phyloP scores from a whole-genome alignment of 2,113 vertebrate species.

The Nicator chloris region DNA sequence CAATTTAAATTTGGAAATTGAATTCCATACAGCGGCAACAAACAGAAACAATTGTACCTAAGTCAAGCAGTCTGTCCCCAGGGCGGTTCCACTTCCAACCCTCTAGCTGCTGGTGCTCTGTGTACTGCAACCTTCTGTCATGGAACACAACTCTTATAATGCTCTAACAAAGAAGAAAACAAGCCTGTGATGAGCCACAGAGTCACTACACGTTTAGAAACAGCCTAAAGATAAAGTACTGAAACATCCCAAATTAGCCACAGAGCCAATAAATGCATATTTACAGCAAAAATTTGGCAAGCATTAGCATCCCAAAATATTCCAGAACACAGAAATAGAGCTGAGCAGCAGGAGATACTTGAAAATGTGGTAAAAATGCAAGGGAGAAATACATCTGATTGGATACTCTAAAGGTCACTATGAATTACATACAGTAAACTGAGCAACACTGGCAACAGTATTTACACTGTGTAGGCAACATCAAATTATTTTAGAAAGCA shows the following conservation, averaged over 20 bases:
- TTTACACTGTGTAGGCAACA: not conserved
- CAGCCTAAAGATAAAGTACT: not conserved
- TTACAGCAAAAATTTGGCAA: not conserved
- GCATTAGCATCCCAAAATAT: not conserved
- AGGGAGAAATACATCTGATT: not conserved
- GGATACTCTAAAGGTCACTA: not conserved
- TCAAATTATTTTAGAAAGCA: not conserved
- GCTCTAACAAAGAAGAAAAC: slow-evolving; percentile 62
- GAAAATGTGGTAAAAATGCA: not conserved
- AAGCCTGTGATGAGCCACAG: not conserved
- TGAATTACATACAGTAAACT: not conserved
- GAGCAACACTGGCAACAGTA: not conserved
- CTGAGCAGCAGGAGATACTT: not conserved
- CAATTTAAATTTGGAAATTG: not conserved
- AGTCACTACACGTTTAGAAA: not conserved
- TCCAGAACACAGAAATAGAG: not conserved
- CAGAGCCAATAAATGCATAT: not conserved
- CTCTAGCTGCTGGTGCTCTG: slow-evolving; percentile 81
- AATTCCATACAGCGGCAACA: not conserved
- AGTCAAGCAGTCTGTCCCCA: slow-evolving; percentile 78
- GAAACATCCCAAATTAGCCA: not conserved
- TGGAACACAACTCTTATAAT: slow-evolving; percentile 83
- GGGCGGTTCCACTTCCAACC: slow-evolving; percentile 84
- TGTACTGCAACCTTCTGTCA: slow-evolving; percentile 79
- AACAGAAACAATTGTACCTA: slow-evolving; percentile 62